phyloP scores from a whole-genome alignment of 2,113 vertebrate species.

The Cheilinus undulatus region DNA sequence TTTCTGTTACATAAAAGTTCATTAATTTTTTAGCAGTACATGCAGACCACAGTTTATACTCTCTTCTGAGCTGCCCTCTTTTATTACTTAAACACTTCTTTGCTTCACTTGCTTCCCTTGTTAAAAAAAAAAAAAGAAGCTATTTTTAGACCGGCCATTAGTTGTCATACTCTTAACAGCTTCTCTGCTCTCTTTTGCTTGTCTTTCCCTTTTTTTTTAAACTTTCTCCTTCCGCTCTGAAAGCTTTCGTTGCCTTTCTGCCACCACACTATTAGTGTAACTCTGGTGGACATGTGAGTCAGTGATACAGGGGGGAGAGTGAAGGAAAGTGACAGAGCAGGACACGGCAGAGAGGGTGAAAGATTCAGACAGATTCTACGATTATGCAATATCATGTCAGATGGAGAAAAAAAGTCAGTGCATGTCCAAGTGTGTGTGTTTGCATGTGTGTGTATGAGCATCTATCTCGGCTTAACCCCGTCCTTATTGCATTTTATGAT shows the following conservation, averaged over 20 bases:
- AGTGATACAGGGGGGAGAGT: slow-evolving; percentile 26
- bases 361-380: slow-evolving; percentile 40
- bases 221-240: slow-evolving; percentile 11
- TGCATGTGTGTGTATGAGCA: slow-evolving; percentile 8
- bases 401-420: slow-evolving; percentile 13
- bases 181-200: background rate
- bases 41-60: background rate
- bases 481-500: slow-evolving; percentile 73
- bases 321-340: slow-evolving; percentile 25
- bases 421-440: slow-evolving; percentile 28
- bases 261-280: slow-evolving; percentile 6
- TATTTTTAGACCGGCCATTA: slow-evolving; percentile 16
- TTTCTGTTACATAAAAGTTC: background rate
- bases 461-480: slow-evolving; percentile 53
- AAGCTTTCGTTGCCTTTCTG: slow-evolving; percentile 14
- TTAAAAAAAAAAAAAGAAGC: no score
- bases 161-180: slow-evolving; percentile 4
- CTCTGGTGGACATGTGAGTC: slow-evolving; percentile 26
- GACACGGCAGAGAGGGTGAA: background rate
- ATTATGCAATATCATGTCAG: slow-evolving; percentile 55
- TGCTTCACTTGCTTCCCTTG: background rate
- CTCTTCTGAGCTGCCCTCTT: background rate
- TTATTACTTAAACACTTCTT: background rate
- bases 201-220: background rate
- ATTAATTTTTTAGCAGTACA: background rate